A percentile compares a stretch with the other conserved stretches of the same genome.
Evolutionary conservation across 64 coral and sea anemone species (phyloP).

Genomic region (Porites lutea): DNA sequence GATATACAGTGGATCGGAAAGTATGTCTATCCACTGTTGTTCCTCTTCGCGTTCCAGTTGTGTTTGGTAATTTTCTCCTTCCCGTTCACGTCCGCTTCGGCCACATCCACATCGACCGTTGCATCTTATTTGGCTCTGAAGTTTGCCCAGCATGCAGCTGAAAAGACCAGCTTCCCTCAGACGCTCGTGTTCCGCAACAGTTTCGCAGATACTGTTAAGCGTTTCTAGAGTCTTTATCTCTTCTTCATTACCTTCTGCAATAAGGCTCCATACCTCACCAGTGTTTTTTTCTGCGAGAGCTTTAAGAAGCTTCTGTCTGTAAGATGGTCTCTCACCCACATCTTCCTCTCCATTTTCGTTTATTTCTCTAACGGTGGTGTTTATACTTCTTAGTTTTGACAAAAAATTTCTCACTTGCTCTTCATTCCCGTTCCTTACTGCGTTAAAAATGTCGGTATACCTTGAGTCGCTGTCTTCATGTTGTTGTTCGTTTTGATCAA

Average conservation of each 20-base stretch:
- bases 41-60: neutral
- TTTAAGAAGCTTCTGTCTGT: constrained; percentile 1
- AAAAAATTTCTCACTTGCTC: neutral
- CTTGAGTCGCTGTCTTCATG: neutral
- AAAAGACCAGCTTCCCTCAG: neutral
- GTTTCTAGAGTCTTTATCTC: neutral
- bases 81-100: too few species aligned
- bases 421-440: neutral
- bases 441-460: neutral
- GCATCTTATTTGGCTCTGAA: neutral
- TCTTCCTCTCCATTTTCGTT: neutral
- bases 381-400: neutral
- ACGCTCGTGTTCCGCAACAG: neutral
- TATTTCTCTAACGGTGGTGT: neutral
- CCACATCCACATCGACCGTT: neutral
- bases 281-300: constrained; percentile 1
- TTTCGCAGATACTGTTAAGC: neutral
- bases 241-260: neutral
- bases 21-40: constrained; percentile 26
- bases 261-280: neutral
- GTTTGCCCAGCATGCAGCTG: neutral
- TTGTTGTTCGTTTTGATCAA: neutral
- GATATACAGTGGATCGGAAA: constrained; percentile 29
- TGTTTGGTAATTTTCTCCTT: neutral
- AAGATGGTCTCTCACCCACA: neutral